These are phyloP conservation scores for Ceyx cyanopectus DNA, from an alignment of 2,113 vertebrate species.

Conservation along the genomic window DNA sequence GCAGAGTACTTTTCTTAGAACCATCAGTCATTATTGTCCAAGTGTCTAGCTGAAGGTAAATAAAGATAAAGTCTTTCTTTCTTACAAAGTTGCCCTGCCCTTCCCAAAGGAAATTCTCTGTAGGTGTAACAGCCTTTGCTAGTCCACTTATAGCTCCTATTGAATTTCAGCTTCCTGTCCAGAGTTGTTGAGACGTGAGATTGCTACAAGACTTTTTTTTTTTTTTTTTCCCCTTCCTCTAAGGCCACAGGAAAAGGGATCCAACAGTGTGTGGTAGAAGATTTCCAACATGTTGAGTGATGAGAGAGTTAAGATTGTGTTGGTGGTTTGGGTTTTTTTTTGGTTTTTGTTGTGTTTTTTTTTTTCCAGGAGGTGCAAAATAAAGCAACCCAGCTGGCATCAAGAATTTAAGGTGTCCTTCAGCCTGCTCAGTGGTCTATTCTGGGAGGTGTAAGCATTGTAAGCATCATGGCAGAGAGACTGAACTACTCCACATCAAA, in stretches of 20 bases:
- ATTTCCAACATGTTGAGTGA: not conserved
- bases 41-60: not conserved
- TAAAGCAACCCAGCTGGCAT: not conserved
- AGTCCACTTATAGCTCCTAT: not conserved
- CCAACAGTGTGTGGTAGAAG: not conserved
- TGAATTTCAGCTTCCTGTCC: not conserved
- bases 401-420: not conserved
- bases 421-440: not conserved
- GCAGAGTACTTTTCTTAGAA: not conserved
- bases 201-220: not conserved
- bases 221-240: not conserved
- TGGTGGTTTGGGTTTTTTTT: rapidly evolving
- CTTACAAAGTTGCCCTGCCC: not conserved
- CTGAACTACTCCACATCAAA: not conserved
- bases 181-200: not conserved
- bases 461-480: not conserved
- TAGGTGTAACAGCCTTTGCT: not conserved
- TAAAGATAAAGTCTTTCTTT: not conserved
- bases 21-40: not conserved
- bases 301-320: not conserved
- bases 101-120: not conserved
- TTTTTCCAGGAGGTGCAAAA: not conserved
- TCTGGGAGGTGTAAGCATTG: not conserved
- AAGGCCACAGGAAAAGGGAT: not conserved
- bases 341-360: not conserved